Percentiles rank a stretch among this genome's conserved stretches.
Conservation (phyloP, 2,797 vertebrate species). For the Cheracebus regulus region DNA sequence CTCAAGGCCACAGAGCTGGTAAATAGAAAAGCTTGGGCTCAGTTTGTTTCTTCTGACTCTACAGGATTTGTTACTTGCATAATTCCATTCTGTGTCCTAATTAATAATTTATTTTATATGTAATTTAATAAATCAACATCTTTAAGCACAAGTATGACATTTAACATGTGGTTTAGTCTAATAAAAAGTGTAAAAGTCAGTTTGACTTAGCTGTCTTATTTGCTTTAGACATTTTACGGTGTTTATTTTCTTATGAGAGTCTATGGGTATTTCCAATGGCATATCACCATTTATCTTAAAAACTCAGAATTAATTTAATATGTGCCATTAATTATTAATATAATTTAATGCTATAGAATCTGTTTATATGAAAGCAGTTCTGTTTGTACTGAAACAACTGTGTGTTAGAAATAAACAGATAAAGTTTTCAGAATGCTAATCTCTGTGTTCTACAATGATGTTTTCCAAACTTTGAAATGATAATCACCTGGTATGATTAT, state of each 20-base stretch:
- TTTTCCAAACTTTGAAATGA: not conserved
- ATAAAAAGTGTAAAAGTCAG: not conserved
- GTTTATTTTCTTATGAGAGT: slow-evolving; percentile 13
- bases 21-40: not conserved
- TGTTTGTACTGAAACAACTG: not conserved
- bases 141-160: not conserved
- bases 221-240: not conserved
- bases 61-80: not conserved
- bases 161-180: not conserved
- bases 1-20: not conserved
- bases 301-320: not conserved
- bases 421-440: not conserved
- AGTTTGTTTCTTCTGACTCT: not conserved
- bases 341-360: not conserved
- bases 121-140: not conserved
- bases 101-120: not conserved
- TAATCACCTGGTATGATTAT: not conserved
- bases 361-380: not conserved
- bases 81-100: not conserved
- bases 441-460: not conserved
- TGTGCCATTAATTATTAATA: not conserved
- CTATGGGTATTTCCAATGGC: not conserved
- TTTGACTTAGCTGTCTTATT: not conserved
- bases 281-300: not conserved
- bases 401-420: not conserved